Base-by-base conservation (phyloP, 2,797 vertebrate genomes). In the Chelidonichthys spinosus region DNA sequence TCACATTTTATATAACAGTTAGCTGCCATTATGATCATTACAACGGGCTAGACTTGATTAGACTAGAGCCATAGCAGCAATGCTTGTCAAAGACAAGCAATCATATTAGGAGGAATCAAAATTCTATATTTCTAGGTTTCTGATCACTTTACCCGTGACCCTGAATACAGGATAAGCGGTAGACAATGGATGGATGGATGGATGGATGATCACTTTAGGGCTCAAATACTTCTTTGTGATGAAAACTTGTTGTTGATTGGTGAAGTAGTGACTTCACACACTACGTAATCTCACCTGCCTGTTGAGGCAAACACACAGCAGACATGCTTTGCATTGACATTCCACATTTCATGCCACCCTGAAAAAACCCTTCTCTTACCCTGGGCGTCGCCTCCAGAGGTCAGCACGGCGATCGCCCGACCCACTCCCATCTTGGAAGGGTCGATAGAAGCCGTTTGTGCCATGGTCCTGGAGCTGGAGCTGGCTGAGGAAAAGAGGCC, bases 301-400 rank as follows among this genome's bases (percentile, higher is more conserved):
- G 56, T 64, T 65, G 60, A 70, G 58, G 6, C 14, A 66, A 58
- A 82, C 63, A 66, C 55, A 75, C 11, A 49, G 39, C 33, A 61
- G 17, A 42, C 72, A 55, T 69, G 53, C 47, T 59, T 18, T 13
- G 17, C 8, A 8, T 2, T 53, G 37, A 43, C 53, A 62, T 40
- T 40, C 49, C 36, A 70, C 13, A 47, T 50, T 52, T 18, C 64
- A 77, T 49, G 44, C 50, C 39, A 63, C 33, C 6, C 40, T 18
- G 6, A 39, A 72, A 39, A 72, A 66, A 66, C 32, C 43, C n/a
- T 36, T 3, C 46, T 85, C 96, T 95, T 90, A 97, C 97, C 97
- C 94, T 98, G 97, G 83, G 97, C 96, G 86, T 98, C 97, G 32
- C 97, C 97, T 53, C 97, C 97, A 0, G 97, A 97, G 50, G 97